Conservation (phyloP, 2,888 invertebrate species). For the Anodontia alba region DNA sequence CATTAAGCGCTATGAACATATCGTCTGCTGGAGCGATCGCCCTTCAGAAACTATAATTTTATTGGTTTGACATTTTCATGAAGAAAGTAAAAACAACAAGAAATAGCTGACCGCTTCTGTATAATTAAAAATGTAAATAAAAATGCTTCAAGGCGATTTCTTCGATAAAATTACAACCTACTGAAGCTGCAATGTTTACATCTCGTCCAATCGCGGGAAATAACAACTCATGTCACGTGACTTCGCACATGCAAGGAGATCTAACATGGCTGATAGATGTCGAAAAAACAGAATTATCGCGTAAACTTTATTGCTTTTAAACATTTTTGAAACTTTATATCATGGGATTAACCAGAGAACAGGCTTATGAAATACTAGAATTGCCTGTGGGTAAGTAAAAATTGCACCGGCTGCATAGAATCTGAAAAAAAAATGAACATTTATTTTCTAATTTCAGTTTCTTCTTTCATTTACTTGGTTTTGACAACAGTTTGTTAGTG, state of each 20-base stretch:
- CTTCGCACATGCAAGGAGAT: constrained; percentile 65
- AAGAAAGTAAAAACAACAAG: no score
- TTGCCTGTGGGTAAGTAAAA: constrained; percentile 73
- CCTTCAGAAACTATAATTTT: no score
- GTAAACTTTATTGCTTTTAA: background rate
- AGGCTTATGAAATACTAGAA: constrained; percentile 77
- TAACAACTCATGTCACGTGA: constrained; percentile 62
- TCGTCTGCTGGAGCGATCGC: no score
- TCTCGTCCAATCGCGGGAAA: constrained; percentile 47
- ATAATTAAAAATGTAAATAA: no score
- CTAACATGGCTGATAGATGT: constrained; percentile 49
- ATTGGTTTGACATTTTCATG: no score
- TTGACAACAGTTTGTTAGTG: no score
- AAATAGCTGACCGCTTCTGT: no score
- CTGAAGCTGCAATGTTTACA: background rate
- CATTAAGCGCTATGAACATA: no score
- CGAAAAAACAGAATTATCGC: background rate
- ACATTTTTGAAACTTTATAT: background rate
- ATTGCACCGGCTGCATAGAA: background rate
- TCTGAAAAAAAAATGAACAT: no score
- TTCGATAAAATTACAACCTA: no score
- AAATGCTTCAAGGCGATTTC: no score
- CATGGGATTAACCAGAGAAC: constrained; percentile 77
- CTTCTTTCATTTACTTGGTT: background rate
- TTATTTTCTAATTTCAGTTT: background rate